Evolutionary conservation across 2,113 vertebrate genomes (phyloP).

Genomic region (Polypterus senegalus): DNA sequence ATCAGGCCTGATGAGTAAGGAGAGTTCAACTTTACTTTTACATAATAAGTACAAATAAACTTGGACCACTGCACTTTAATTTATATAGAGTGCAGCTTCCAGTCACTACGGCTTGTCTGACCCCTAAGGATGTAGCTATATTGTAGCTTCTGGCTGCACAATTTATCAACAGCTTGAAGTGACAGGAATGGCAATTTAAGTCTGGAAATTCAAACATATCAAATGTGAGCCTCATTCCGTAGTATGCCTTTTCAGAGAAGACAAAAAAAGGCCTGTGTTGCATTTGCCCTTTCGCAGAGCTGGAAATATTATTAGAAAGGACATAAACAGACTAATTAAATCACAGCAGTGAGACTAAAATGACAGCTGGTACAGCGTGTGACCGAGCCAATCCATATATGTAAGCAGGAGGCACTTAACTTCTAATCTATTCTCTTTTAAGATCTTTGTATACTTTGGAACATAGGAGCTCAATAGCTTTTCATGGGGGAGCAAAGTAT

Average conservation of each 20-base stretch:
- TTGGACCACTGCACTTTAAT: conserved; percentile 14
- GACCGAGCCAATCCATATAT: conserved; percentile 97
- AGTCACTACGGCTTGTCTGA: conserved; percentile 37
- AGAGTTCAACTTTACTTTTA: neutral
- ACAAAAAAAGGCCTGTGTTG: conserved; percentile 66
- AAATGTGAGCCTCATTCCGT: conserved; percentile 79
- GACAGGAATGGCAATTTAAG: conserved; percentile 57
- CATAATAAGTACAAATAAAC: neutral
- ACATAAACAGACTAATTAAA: conserved; percentile 99
- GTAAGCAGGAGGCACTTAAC: conserved; percentile 78
- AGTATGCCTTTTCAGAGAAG: conserved; percentile 57
- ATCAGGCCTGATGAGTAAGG: neutral
- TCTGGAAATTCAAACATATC: conserved; percentile 46
- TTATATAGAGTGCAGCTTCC: conserved; percentile 29
- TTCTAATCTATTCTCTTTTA: conserved; percentile 70
- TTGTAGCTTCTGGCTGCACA: conserved; percentile 51
- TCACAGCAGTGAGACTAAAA: conserved; percentile 95
- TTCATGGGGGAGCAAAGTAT: too few relatives aligned
- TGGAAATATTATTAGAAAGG: conserved; percentile 99
- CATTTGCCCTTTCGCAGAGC: conserved; percentile 96
- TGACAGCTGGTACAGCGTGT: conserved; percentile 98
- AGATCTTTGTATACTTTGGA: conserved; percentile 63
- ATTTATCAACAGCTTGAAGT: conserved; percentile 68
- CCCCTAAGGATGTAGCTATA: conserved; percentile 45
- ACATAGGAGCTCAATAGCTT: conserved; percentile 52